A percentile compares a stretch with the other conserved stretches of the same genome.
These are phyloP conservation scores for Eulacestoma nigropectus DNA, from an alignment of 2,113 vertebrate genomes.

Conservation along the genomic window DNA sequence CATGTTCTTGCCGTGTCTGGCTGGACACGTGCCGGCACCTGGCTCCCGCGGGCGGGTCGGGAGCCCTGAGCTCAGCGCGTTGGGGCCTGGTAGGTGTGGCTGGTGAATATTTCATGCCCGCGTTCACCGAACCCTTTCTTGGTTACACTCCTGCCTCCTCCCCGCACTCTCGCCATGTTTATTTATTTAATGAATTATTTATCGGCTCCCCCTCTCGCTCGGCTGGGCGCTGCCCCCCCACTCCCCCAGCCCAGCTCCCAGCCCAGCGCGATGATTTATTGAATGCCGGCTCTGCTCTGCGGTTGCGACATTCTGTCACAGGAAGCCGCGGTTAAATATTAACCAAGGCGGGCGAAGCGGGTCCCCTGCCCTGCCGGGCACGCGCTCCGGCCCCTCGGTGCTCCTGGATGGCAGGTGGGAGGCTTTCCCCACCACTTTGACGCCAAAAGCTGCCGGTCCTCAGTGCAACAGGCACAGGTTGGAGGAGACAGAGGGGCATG, in stretches of 20 bases:
- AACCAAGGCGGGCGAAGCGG: not conserved
- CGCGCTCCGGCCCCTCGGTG: accelerated
- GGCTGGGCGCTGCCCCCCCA: slow-evolving; percentile 12
- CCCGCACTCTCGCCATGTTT: slow-evolving; percentile 67
- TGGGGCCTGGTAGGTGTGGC: not conserved
- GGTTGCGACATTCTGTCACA: slow-evolving; percentile 46
- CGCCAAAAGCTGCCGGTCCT: not conserved
- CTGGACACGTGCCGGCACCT: not conserved
- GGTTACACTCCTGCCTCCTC: slow-evolving; percentile 26
- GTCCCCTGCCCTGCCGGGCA: not conserved
- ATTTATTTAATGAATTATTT: slow-evolving; percentile 83
- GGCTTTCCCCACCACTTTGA: not conserved
- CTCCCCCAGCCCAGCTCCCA: not conserved
- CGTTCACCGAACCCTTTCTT: slow-evolving; percentile 41
- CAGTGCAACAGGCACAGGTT: accelerated
- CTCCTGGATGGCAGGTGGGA: not conserved
- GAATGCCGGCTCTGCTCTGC: slow-evolving; percentile 56
- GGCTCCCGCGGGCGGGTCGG: not conserved
- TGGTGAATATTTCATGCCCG: slow-evolving; percentile 65
- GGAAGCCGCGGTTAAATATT: slow-evolving; percentile 59
- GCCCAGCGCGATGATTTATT: slow-evolving; percentile 65
- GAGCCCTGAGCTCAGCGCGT: slow-evolving; percentile 17
- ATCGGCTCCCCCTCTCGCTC: slow-evolving; percentile 53
- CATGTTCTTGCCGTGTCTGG: not conserved
- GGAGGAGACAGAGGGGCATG: not conserved